Evolutionary conservation across 2,888 invertebrate species (phyloP).

Genomic region (Laspeyria flexula): DNA sequence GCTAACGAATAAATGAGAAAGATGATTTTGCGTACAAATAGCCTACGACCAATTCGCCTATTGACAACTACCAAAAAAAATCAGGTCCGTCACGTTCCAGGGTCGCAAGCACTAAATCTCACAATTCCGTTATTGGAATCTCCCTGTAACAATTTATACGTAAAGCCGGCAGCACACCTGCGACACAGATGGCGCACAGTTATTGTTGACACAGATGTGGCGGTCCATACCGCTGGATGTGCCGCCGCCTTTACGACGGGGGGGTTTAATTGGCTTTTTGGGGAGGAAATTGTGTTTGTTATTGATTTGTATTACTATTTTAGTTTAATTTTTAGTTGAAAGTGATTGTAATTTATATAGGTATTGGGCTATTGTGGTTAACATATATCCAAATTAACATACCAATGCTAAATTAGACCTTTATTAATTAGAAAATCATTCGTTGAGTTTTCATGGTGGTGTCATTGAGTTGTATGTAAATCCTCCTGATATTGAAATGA

Average conservation of each 20-base stretch:
- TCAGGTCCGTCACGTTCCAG: conserved; percentile 20
- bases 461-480: no score
- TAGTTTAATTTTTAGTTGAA: background rate
- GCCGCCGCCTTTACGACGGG: conserved; percentile 16
- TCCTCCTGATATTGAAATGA: no score
- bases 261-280: conserved; percentile 10
- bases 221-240: conserved; percentile 32
- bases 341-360: no score
- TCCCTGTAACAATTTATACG: conserved; percentile 51
- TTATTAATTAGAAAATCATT: no score
- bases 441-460: no score
- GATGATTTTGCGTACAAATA: no score
- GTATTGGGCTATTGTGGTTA: no score
- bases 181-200: conserved; percentile 40
- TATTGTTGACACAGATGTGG: conserved; percentile 48
- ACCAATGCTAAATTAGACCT: no score
- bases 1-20: no score
- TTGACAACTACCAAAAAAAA: background rate
- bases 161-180: conserved; percentile 46
- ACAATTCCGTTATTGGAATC: conserved; percentile 47
- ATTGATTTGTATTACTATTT: background rate
- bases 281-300: background rate
- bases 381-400: no score
- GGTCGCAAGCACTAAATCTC: conserved; percentile 39
- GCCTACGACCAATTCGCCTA: no score